These are phyloP conservation scores for Dromococcyx pavoninus DNA, from an alignment of 2,797 vertebrate species.

Conservation along the genomic window DNA sequence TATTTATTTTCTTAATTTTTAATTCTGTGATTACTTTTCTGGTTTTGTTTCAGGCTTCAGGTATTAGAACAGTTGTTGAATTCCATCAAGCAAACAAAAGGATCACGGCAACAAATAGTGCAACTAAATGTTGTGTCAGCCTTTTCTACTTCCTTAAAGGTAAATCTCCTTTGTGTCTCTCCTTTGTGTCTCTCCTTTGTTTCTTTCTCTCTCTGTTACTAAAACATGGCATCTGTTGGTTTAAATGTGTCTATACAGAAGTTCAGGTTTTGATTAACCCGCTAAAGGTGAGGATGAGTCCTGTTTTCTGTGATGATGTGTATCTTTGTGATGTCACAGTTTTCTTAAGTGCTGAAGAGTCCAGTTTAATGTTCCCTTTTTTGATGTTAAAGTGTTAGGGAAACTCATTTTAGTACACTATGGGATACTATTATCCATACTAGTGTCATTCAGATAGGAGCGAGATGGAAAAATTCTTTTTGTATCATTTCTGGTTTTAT, in stretches of 20 bases:
- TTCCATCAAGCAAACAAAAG: conserved; percentile 86
- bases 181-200: not conserved
- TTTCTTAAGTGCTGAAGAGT: not conserved
- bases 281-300: not conserved
- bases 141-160: conserved; percentile 88
- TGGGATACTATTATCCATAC: not conserved
- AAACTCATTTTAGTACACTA: not conserved
- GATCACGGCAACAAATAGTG: conserved; percentile 84
- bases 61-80: conserved; percentile 86
- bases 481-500: not conserved
- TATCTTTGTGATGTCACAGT: not conserved
- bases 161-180: conserved; percentile 60
- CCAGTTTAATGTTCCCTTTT: not conserved
- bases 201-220: not conserved
- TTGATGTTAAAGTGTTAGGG: not conserved
- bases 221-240: not conserved
- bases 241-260: not conserved
- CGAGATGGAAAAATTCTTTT: not conserved
- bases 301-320: not conserved
- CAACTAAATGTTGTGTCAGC: conserved; percentile 85
- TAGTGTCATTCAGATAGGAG: not conserved
- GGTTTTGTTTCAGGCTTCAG: conserved; percentile 78
- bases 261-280: not conserved
- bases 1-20: not conserved
- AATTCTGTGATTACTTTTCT: not conserved